Conservation (phyloP, 1,140 invertebrate genomes). For the Dinoponera quadriceps region DNA sequence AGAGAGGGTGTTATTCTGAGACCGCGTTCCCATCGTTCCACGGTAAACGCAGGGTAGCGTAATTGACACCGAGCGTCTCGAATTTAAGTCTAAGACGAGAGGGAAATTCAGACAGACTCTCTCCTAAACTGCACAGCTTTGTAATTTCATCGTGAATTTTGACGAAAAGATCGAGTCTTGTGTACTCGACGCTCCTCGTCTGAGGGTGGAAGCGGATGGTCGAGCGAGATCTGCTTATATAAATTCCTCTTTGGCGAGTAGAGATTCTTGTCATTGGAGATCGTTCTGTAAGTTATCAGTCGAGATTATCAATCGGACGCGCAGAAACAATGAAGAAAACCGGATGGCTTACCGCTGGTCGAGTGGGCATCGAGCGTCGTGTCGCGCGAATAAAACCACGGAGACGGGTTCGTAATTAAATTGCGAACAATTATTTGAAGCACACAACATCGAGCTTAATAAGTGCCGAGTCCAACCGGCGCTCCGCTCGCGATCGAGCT, state of each 20-base stretch:
- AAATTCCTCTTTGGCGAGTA: background rate
- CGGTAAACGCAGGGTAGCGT: background rate
- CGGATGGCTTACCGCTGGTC: background rate
- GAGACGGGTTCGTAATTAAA: background rate
- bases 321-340: conserved; percentile 12
- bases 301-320: background rate
- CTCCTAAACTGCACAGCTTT: no score
- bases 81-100: background rate
- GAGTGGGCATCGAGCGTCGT: background rate
- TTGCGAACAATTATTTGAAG: conserved; percentile 22
- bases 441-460: background rate
- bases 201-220: background rate
- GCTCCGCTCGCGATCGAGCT: conserved; percentile 23
- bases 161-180: no score
- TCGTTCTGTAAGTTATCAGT: background rate
- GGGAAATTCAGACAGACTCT: no score
- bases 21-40: background rate
- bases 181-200: background rate
- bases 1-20: background rate
- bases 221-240: background rate
- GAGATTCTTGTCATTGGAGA: background rate
- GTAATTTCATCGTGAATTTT: background rate
- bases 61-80: background rate
- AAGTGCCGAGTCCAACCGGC: background rate
- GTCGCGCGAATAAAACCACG: background rate